phyloP scores from a whole-genome alignment of 1,140 invertebrate species.

The Bombus picipes region DNA sequence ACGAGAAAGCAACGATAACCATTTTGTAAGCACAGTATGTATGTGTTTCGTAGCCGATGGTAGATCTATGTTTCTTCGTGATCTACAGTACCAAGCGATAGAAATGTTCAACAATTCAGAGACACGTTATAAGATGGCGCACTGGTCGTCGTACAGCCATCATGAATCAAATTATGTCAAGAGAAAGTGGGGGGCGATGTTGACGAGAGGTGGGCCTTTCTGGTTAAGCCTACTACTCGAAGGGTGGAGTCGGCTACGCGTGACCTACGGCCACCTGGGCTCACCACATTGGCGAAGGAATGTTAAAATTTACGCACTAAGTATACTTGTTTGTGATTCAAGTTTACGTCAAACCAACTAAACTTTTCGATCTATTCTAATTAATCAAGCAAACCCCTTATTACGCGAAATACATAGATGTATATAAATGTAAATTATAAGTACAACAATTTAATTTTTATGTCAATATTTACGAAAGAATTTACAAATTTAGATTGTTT shows the following conservation, averaged over 20 bases:
- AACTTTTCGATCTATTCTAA: neutral
- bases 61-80: neutral
- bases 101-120: neutral
- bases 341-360: neutral
- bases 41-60: slow-evolving; percentile 9
- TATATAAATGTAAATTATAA: neutral
- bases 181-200: slow-evolving; percentile 58
- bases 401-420: neutral
- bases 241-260: slow-evolving; percentile 71
- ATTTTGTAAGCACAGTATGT: too few relatives aligned
- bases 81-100: slow-evolving; percentile 36
- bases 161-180: slow-evolving; percentile 73
- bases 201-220: slow-evolving; percentile 69
- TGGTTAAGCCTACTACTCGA: slow-evolving; percentile 65
- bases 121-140: slow-evolving; percentile 58
- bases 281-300: slow-evolving; percentile 64
- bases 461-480: neutral
- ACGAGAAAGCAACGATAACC: slow-evolving; percentile 13
- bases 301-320: neutral
- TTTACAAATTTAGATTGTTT: neutral
- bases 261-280: slow-evolving; percentile 60
- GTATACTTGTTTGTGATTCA: neutral
- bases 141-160: slow-evolving; percentile 68
- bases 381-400: neutral
- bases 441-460: neutral